Evolutionary conservation across 2,888 invertebrate genomes (phyloP), one percentile per base, ranked within the genome.

Genomic region (Clitarchus hookeri): DNA sequence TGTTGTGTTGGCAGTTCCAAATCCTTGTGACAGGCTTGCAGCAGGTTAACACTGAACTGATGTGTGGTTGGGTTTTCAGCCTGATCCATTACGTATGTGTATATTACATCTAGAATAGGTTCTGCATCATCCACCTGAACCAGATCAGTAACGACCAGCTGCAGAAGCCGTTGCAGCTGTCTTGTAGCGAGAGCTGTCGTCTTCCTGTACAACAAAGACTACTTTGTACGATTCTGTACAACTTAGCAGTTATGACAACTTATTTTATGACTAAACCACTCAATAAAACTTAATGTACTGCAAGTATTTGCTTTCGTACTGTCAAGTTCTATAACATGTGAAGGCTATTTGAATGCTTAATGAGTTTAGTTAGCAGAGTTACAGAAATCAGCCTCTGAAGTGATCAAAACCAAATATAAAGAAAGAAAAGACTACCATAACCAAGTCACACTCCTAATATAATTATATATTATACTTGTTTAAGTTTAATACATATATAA

Each of bases 1-100:
- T 65, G 65, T 65, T 65, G 65, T n/a, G 65, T 65, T 65, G 65
- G 65, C 65, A 65, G 65, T n/a, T 65, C 65, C 65, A 65, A 65
- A n/a, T 65, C 65, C 65, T 2, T 65, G 65, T 19, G n/a, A n/a
- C 65, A 65, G 16, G 65, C 65, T 65, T n/a, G 65, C 19, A 65
- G 65, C 65, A 65, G n/a, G 23, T 65, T 65, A 11, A 65, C 65
- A n/a, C 19, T 65, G 65, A 65, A 65, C 65, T 65, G 11, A 23
- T n/a, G n/a, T 19, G 65, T n/a, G 8, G n/a, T 65, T 65, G 65
- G 65, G 65, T 65, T 65, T 16, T 65, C 65, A 16, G n/a, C n/a
- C 19, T 65, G 65, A 65, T 65, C 65, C 19, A 65, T 8, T 23
- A 65, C 16, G 13, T 65, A 23, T 23, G n/a, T 19, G n/a, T 65